Percentiles rank a stretch among this genome's conserved stretches.
Conservation (phyloP, 2,797 vertebrate genomes). For the Characodon lateralis region DNA sequence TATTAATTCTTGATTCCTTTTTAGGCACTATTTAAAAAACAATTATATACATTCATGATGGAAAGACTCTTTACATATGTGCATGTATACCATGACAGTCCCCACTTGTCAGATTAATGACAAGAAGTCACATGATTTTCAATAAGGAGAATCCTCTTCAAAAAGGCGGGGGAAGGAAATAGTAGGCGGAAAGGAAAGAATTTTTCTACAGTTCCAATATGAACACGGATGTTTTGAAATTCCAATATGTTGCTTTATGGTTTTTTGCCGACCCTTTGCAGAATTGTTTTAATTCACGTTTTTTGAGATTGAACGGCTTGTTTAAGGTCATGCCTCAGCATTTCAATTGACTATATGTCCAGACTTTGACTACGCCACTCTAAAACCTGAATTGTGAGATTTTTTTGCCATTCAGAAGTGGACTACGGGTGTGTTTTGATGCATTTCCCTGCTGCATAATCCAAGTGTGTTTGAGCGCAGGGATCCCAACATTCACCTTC, state of each 20-base stretch:
- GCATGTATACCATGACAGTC: slow-evolving; percentile 1
- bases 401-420: too few relatives aligned
- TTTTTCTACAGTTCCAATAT: background rate
- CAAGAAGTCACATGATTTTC: slow-evolving; percentile 45
- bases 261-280: background rate
- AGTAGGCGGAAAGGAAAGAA: background rate
- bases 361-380: background rate
- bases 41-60: background rate
- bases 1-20: background rate
- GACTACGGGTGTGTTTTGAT: background rate
- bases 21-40: background rate
- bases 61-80: background rate
- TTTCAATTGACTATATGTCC: background rate
- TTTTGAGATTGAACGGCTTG: background rate
- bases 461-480: background rate
- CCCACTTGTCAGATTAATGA: background rate
- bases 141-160: slow-evolving; percentile 10
- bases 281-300: background rate
- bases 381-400: background rate
- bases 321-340: background rate
- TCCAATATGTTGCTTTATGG: background rate
- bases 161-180: background rate
- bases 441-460: background rate
- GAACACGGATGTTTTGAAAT: background rate
- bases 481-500: background rate